Conservation (phyloP, 2,113 vertebrate species). For the Oreocharis arfaki region DNA sequence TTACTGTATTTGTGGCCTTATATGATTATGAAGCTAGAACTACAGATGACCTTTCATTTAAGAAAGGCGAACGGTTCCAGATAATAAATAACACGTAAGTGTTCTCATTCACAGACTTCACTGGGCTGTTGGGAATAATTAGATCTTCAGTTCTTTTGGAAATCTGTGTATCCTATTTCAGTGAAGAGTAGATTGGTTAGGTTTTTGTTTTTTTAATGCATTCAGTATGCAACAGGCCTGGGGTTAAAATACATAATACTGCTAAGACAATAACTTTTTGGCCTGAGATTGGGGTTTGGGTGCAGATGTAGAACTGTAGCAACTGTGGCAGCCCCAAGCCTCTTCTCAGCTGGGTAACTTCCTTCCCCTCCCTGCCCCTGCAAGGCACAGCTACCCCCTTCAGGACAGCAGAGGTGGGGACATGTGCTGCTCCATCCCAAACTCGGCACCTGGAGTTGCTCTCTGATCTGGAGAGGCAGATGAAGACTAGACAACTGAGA, state of each 20-base stretch:
- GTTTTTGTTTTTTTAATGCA: background rate
- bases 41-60: slow-evolving; percentile 96
- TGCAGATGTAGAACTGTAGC: background rate
- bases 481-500: background rate
- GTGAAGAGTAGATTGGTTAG: background rate
- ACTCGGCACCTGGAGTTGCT: background rate
- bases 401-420: background rate
- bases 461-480: background rate
- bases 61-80: slow-evolving; percentile 97
- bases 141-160: background rate
- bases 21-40: slow-evolving; percentile 99
- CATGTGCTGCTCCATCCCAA: background rate
- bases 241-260: background rate
- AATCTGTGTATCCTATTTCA: background rate
- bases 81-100: slow-evolving; percentile 99
- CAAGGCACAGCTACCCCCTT: fast-evolving
- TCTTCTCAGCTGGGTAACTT: background rate
- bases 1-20: slow-evolving; percentile 98
- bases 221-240: background rate
- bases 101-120: background rate
- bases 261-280: background rate
- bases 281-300: background rate
- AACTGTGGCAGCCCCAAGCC: background rate
- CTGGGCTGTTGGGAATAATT: background rate
- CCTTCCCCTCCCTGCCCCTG: background rate